Evolutionary conservation across 2,888 invertebrate genomes (phyloP), one percentile per base, ranked within the genome.

Genomic region (Apamea anceps): DNA sequence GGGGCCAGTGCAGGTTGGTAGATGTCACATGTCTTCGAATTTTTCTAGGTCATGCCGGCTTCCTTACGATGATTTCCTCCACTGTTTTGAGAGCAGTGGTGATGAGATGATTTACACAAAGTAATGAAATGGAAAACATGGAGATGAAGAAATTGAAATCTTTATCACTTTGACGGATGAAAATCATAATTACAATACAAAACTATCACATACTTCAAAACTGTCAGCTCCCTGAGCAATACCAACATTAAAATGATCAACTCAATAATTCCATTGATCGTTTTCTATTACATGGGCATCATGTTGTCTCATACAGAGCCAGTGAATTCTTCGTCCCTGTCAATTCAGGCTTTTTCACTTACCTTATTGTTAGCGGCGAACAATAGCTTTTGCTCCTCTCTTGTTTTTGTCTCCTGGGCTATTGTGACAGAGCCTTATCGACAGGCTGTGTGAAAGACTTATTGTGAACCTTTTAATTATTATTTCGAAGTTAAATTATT

Each of bases 281-380:
- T 73, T 78, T 84, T 85, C 83, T 81, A 85, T 88, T 82, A 81
- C 82, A 71, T 67, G 72, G 75, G 62, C 84, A 77, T 73, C 77
- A 82, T 79, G 83, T 75, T 79, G 81, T 84, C 73, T 84, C 87
- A 89, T 79, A 88, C 86, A 92, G 89, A 90, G 90, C 88, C 88
- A 87, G 79, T 91, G 91, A 91, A 91, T 92, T 91, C 91, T 91
- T 90, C 88, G 80, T 85, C 79, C 66, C 90, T 90, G 91, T 91
- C 92, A 91, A 90, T 92, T 92, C 92, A 92, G 89, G 91, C 94
- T 94, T 95, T 95, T 95, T 94, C 94, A 93, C 92, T 93, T 92
- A 86, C 87, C 86, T 90, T 90, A 95, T 95, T 96, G 96, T 96
- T 93, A 91, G 86, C 84, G 79, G 79, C 79, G 92, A 92, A 96